Conservation (phyloP, 2,888 invertebrate genomes). For the Sipha maydis region DNA sequence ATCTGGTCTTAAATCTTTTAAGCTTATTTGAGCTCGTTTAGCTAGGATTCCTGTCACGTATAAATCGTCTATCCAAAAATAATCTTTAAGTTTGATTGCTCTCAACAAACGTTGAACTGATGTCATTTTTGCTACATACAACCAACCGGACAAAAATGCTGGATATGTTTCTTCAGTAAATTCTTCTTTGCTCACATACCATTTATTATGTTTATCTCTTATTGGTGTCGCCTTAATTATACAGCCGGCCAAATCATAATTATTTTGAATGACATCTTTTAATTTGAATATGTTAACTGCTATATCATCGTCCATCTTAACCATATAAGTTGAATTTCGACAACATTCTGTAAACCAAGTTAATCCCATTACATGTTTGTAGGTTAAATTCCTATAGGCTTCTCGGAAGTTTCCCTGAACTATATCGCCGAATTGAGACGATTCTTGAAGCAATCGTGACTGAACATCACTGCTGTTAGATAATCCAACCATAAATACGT, state of each 20-base stretch:
- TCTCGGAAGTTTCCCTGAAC: conserved; percentile 82
- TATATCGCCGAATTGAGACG: conserved; percentile 75
- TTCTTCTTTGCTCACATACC: conserved; percentile 80
- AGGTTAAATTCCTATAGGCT: conserved; percentile 82
- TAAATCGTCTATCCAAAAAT: conserved; percentile 94
- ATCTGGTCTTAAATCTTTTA: conserved; percentile 72
- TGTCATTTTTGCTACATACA: conserved; percentile 79
- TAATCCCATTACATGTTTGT: conserved; percentile 84
- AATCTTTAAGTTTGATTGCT: conserved; percentile 72
- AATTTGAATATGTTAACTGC: conserved; percentile 77
- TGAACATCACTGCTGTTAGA: background rate
- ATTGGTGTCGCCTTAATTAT: conserved; percentile 75
- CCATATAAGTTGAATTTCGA: conserved; percentile 72
- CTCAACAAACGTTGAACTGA: conserved; percentile 73
- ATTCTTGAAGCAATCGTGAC: conserved; percentile 72
- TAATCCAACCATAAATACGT: conserved; percentile 38
- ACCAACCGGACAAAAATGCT: conserved; percentile 84
- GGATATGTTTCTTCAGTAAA: conserved; percentile 75
- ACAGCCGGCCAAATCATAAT: conserved; percentile 74
- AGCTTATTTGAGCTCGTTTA: conserved; percentile 71
- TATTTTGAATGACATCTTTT: conserved; percentile 68
- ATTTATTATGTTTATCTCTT: conserved; percentile 78
- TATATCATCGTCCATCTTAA: conserved; percentile 87
- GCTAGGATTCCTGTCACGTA: conserved; percentile 84
- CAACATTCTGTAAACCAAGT: conserved; percentile 79